phyloP scores from a whole-genome alignment of 2,888 invertebrate species.

The Neria commutata region DNA sequence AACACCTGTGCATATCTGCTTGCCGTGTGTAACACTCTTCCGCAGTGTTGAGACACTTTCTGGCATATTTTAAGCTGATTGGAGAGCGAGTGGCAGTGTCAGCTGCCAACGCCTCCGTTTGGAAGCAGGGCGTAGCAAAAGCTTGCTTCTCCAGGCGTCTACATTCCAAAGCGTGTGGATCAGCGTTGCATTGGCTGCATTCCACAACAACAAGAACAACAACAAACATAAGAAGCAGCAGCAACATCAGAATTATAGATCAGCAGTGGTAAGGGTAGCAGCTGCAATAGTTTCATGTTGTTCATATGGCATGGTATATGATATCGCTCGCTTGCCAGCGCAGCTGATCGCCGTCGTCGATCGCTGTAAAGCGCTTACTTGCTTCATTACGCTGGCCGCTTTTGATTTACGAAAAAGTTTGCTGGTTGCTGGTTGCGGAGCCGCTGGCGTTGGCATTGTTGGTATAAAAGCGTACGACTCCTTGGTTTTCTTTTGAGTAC shows the following conservation, averaged over 20 bases:
- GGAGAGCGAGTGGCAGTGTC: too few relatives aligned
- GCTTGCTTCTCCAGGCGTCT: too few relatives aligned
- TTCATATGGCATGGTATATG: not conserved
- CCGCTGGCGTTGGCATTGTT: not conserved
- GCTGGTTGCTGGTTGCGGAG: conserved; percentile 21
- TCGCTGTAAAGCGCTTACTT: too few relatives aligned
- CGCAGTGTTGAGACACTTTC: too few relatives aligned
- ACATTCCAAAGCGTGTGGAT: not conserved
- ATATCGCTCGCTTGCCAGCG: too few relatives aligned
- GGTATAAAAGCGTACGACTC: conserved; percentile 61
- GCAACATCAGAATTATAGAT: too few relatives aligned
- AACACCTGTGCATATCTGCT: too few relatives aligned
- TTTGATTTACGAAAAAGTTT: conserved; percentile 13
- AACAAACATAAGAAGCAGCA: not conserved
- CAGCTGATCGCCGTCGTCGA: conserved; percentile 36
- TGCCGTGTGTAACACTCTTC: too few relatives aligned
- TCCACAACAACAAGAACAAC: not conserved
- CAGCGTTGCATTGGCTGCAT: not conserved
- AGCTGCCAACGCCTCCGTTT: too few relatives aligned
- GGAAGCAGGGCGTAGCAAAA: too few relatives aligned
- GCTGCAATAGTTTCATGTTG: not conserved
- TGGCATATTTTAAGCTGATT: too few relatives aligned
- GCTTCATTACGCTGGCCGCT: conserved; percentile 29
- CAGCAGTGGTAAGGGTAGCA: too few relatives aligned
- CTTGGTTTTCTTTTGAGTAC: conserved; percentile 61